These are phyloP conservation scores for Erannis defoliaria DNA, from an alignment of 2,888 invertebrate species.

Conservation along the genomic window DNA sequence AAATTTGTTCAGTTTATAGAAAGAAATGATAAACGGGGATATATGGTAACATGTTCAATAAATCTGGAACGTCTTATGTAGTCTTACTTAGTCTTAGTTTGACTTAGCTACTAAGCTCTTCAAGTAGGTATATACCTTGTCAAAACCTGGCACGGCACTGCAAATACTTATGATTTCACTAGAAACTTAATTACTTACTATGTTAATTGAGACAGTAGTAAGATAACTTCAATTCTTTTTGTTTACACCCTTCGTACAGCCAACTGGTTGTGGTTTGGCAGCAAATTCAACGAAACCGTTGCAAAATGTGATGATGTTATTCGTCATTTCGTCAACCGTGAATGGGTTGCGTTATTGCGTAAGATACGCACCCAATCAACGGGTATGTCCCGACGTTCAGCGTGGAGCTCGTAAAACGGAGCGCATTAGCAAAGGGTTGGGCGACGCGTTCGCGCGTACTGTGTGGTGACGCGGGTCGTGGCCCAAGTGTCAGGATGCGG, in stretches of 20 bases:
- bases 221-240: not conserved
- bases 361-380: conserved; percentile 60
- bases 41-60: too few relatives aligned
- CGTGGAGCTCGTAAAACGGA: conserved; percentile 73
- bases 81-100: too few relatives aligned
- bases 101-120: too few relatives aligned
- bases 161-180: too few relatives aligned
- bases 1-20: too few relatives aligned
- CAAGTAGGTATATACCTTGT: too few relatives aligned
- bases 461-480: conserved; percentile 51
- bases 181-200: too few relatives aligned
- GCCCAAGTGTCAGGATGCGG: conserved; percentile 30
- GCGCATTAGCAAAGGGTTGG: conserved; percentile 81
- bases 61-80: too few relatives aligned
- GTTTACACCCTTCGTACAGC: not conserved
- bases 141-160: too few relatives aligned
- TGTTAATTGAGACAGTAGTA: not conserved
- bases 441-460: conserved; percentile 62
- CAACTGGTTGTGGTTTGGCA: conserved; percentile 30
- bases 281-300: conserved; percentile 7
- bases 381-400: conserved; percentile 50
- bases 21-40: too few relatives aligned
- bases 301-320: conserved; percentile 26
- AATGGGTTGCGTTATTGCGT: conserved; percentile 43
- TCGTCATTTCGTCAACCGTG: conserved; percentile 31